Conservation (phyloP, 2,113 vertebrate genomes). For the Puffinus mauretanicus region DNA sequence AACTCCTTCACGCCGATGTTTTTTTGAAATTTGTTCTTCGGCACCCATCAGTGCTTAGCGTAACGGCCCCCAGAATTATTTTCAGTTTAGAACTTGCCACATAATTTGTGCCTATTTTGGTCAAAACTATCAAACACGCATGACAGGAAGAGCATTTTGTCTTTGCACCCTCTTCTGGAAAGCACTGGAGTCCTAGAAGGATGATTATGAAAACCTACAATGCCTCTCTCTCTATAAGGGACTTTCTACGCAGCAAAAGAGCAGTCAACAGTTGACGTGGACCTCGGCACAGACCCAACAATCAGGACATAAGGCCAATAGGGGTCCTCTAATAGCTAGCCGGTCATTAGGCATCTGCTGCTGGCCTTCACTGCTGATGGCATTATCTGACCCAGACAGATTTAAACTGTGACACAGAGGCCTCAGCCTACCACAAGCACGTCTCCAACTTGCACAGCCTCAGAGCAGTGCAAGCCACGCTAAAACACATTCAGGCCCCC, state of each 20-base stretch:
- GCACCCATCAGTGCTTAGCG: neutral
- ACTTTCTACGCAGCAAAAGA: fast-evolving
- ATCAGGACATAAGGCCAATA: neutral
- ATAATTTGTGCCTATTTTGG: neutral
- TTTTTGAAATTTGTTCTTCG: neutral
- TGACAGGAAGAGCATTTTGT: neutral
- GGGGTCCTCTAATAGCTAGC: neutral
- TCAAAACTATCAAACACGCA: neutral
- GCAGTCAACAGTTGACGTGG: neutral
- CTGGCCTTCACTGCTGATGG: neutral
- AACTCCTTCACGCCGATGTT: neutral
- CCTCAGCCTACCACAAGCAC: neutral
- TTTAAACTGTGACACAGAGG: neutral
- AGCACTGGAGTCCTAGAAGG: neutral
- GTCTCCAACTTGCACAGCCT: neutral
- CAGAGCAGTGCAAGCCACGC: neutral
- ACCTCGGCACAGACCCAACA: neutral
- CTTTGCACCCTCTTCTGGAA: neutral
- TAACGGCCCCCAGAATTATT: neutral
- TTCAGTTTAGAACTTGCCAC: neutral
- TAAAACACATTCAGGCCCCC: neutral
- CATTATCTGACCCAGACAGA: neutral
- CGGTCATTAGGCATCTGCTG: neutral
- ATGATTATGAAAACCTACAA: neutral
- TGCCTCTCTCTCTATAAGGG: neutral